Evolutionary conservation across 2,113 vertebrate genomes (phyloP).

Genomic region (Hemicordylus capensis): DNA sequence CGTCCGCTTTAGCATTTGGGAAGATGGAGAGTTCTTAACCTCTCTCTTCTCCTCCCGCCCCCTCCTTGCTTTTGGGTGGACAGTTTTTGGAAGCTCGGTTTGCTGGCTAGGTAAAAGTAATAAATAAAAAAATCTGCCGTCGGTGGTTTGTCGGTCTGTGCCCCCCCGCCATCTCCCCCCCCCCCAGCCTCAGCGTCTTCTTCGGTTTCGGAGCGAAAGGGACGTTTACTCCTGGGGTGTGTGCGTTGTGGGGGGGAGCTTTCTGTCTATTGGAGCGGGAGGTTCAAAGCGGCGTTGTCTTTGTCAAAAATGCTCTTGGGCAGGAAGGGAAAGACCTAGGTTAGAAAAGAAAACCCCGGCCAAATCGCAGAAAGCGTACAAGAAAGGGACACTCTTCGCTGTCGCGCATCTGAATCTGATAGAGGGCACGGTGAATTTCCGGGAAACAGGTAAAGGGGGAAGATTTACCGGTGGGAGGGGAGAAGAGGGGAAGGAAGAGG

Average conservation of each 20-base stretch:
- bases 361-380: neutral
- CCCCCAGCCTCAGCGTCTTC: too few relatives aligned
- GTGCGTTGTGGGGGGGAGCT: conserved; percentile 18
- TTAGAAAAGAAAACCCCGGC: conserved; percentile 2
- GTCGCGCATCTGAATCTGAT: neutral
- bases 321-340: neutral
- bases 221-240: conserved; percentile 3
- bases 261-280: conserved; percentile 30
- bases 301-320: neutral
- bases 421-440: neutral
- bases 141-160: neutral
- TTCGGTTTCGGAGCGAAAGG: neutral
- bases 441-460: neutral
- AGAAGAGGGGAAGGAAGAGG: conserved; percentile 48
- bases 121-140: neutral
- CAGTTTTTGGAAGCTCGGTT: neutral
- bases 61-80: neutral
- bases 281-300: neutral
- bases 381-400: neutral
- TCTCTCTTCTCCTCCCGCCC: neutral
- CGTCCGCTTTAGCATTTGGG: neutral
- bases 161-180: neutral
- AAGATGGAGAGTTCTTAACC: neutral
- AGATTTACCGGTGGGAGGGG: neutral
- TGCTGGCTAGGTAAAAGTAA: neutral